phyloP scores from a whole-genome alignment of 2,797 vertebrate species.

The Gorsachius magnificus region DNA sequence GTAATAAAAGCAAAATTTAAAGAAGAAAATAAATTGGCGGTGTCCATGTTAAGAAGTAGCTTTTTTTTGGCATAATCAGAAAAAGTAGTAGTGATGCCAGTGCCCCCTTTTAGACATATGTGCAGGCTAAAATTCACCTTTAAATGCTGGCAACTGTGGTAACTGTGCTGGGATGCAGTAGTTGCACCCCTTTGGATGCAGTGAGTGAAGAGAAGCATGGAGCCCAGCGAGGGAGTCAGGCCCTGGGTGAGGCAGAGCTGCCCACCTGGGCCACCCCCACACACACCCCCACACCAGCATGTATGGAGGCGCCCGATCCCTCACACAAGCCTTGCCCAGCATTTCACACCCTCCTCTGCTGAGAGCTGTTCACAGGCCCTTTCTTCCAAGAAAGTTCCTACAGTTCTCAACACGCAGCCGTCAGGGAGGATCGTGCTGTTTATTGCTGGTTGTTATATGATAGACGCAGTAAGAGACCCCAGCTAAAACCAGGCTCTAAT shows the following conservation, averaged over 20 bases:
- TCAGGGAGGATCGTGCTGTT: not conserved
- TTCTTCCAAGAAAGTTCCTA: not conserved
- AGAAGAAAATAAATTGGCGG: not conserved
- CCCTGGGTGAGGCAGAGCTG: not conserved
- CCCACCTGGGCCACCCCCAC: not conserved
- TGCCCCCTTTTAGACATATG: not conserved
- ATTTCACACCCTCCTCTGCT: not conserved
- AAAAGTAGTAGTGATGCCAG: not conserved
- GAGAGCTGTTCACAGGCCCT: not conserved
- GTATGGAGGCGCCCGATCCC: not conserved
- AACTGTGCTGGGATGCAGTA: not conserved
- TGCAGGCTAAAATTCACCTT: not conserved
- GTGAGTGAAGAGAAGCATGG: not conserved
- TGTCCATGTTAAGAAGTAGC: not conserved
- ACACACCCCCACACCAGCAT: accelerated
- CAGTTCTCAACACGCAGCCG: not conserved
- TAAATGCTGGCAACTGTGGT: not conserved
- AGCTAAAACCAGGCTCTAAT: not conserved
- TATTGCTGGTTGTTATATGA: not conserved
- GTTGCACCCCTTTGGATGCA: not conserved
- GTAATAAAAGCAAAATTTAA: not conserved
- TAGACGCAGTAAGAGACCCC: not conserved
- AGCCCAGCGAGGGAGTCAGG: accelerated
- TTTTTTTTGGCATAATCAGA: not conserved
- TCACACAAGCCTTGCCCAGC: not conserved